Percentiles rank a stretch among this genome's conserved stretches.
These are phyloP conservation scores for Hippoglossus hippoglossus DNA, from an alignment of 2,797 vertebrate genomes.

Conservation along the genomic window DNA sequence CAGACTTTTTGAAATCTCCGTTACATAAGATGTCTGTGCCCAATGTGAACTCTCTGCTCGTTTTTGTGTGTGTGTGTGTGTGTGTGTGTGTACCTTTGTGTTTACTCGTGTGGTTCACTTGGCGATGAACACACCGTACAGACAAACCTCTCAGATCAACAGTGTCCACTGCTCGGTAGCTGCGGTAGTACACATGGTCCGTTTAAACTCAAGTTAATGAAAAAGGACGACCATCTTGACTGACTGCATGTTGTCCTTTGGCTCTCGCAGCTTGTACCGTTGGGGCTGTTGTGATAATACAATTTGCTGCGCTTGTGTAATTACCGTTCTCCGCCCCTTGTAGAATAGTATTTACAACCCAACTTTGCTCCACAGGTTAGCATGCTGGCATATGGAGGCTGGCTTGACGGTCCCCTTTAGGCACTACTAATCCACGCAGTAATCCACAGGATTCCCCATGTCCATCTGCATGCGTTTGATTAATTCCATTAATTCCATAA, in stretches of 20 bases:
- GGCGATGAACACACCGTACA: neutral
- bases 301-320: neutral
- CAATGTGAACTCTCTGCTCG: neutral
- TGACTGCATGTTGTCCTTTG: slow-evolving; percentile 2
- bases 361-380: slow-evolving; percentile 2
- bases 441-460: slow-evolving; percentile 49
- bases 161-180: slow-evolving; percentile 7
- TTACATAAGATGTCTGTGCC: neutral
- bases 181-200: neutral
- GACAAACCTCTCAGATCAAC: slow-evolving; percentile 4
- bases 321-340: neutral
- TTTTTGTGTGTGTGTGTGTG: neutral
- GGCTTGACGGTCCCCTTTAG: slow-evolving; percentile 30
- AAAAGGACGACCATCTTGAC: slow-evolving; percentile 21
- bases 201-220: slow-evolving; percentile 20
- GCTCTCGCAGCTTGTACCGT: neutral
- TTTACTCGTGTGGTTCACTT: neutral
- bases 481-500: slow-evolving; percentile 51
- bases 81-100: neutral
- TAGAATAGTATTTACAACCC: slow-evolving; percentile 7
- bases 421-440: slow-evolving; percentile 23
- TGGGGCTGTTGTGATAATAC: neutral
- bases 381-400: neutral
- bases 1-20: neutral
- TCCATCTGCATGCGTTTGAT: slow-evolving; percentile 52